Base-by-base conservation (phyloP, 2,888 invertebrate genomes). In the Apamea crenata region DNA sequence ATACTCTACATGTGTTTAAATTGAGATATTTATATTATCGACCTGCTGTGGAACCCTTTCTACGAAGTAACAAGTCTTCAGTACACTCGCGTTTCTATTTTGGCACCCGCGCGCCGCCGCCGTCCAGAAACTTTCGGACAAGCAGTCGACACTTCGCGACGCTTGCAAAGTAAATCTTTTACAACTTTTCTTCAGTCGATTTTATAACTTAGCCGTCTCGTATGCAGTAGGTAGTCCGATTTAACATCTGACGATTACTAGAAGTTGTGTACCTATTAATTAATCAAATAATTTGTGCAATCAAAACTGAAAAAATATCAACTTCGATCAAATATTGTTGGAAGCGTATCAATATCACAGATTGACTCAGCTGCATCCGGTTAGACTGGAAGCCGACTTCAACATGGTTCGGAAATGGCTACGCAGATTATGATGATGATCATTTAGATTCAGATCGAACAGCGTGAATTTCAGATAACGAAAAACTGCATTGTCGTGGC, bases 61-160 rank as follows among this genome's bases (percentile, higher is more conserved):
- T 47, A 47, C 29, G n/a, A 56, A 73, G 25, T 56, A 56, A 44
- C 18, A 56, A 73, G 32, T 82, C 36, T 63, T 81, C 4, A 40
- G 36, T 47, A 66, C 74, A 74, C 16, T 32, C 7, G 7, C 25
- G 47, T 82, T 74, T 66, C 29, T 47, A 56, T 63, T 81, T 81
- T 65, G 74, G 74, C 56, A 66, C 25, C 56, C 47, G 25, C 47
- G 32, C 47, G 18, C 36, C 21, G 18, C 36, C 21, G 69, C 44
- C n/a, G 50, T 53, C 18, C 36, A 18, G 25, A 82, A 74, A 80
- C 65, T 82, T 82, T 82, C 10, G 53, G 65, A 56, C 25, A 47
- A 82, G 74, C 82, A 66, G 82, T 82, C 74, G 82, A 74, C 74
- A 82, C 29, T 80, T 74, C 36, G 53, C 53, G 29, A 29, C 65